A percentile compares a stretch with the other conserved stretches of the same genome.
Evolutionary conservation across 2,797 vertebrate genomes (phyloP).

Genomic region (Synanceia verrucosa): DNA sequence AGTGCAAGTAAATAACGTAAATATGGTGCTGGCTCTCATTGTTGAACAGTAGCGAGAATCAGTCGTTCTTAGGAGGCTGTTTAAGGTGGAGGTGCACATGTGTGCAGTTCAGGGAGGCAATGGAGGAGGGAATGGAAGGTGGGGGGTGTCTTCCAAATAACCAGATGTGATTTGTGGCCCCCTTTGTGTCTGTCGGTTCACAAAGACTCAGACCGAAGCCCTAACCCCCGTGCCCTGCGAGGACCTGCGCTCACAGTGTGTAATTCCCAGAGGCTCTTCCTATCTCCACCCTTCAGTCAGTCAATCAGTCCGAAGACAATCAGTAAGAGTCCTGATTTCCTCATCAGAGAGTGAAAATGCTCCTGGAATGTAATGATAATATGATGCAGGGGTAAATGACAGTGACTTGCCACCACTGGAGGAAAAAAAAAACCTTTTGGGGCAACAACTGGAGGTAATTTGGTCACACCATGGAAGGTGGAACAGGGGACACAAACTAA

Average conservation of each 20-base stretch:
- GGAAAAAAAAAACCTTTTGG: conserved; percentile 30
- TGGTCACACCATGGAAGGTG: conserved; percentile 66
- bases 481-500: conserved; percentile 69
- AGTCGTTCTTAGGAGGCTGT: neutral
- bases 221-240: conserved; percentile 35
- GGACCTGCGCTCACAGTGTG: conserved; percentile 34
- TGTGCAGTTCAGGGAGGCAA: conserved; percentile 1
- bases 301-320: conserved; percentile 69
- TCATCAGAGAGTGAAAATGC: conserved; percentile 31
- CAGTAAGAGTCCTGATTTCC: conserved; percentile 54
- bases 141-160: conserved; percentile 43
- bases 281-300: conserved; percentile 70
- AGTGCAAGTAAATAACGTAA: conserved; percentile 31
- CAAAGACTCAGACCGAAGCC: conserved; percentile 66
- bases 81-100: conserved; percentile 37
- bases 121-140: neutral
- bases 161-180: conserved; percentile 69
- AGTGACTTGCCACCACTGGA: conserved; percentile 58
- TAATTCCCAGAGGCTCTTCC: conserved; percentile 57
- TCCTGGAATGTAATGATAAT: conserved; percentile 69
- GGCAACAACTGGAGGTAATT: conserved; percentile 65
- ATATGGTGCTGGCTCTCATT: conserved; percentile 16
- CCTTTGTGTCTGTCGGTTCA: conserved; percentile 71
- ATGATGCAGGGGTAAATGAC: conserved; percentile 43
- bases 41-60: conserved; percentile 8